phyloP scores from a whole-genome alignment of 2,797 vertebrate genomes.

The Acipenser ruthenus region DNA sequence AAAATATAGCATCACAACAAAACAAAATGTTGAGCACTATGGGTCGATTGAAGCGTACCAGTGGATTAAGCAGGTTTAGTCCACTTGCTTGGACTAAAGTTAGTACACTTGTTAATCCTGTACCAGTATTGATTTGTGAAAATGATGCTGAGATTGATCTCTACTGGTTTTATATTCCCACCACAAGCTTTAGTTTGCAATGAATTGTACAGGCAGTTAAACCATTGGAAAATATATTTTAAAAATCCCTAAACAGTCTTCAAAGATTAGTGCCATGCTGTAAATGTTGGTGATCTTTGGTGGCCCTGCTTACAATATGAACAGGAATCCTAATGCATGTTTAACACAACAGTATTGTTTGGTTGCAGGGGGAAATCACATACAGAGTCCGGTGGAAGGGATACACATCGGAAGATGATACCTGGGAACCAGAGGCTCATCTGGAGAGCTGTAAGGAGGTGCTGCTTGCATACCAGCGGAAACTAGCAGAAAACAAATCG shows the following conservation, averaged over 20 bases:
- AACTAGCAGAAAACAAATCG: constrained; percentile 62
- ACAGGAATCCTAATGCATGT: neutral
- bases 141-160: too few relatives aligned
- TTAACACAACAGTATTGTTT: constrained; percentile 21
- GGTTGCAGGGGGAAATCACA: constrained; percentile 72
- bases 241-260: neutral
- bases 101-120: too few relatives aligned
- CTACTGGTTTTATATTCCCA: too few relatives aligned
- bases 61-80: too few relatives aligned
- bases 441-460: constrained; percentile 93
- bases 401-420: constrained; percentile 90
- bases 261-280: constrained; percentile 1
- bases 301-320: neutral
- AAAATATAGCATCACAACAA: too few relatives aligned
- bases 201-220: neutral
- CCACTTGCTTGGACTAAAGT: too few relatives aligned
- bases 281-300: neutral
- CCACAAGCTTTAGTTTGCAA: too few relatives aligned
- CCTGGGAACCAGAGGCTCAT: constrained; percentile 92
- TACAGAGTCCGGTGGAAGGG: constrained; percentile 97
- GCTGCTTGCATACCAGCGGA: constrained; percentile 78
- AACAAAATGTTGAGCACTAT: too few relatives aligned
- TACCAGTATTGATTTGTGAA: too few relatives aligned
- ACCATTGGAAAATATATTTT: neutral
- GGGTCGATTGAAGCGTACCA: too few relatives aligned